These are phyloP conservation scores for Copsychus sechellarum DNA, from an alignment of 2,113 vertebrate genomes.

Conservation along the genomic window DNA sequence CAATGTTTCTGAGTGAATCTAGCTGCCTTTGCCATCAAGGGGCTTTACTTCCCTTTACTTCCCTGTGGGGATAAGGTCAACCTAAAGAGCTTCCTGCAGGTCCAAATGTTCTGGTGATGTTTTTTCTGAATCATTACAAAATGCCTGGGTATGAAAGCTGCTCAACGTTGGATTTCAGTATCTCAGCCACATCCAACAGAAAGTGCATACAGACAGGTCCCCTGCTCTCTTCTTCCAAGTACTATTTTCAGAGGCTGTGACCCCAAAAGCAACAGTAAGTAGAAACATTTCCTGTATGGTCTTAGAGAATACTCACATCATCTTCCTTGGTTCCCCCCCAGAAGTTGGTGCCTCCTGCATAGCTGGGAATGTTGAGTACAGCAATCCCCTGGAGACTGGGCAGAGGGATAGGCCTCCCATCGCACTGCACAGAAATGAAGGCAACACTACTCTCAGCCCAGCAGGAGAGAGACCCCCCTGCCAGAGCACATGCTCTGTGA, in stretches of 20 bases:
- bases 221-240: not conserved
- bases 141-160: not conserved
- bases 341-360: slow-evolving; percentile 95
- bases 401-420: slow-evolving; percentile 88
- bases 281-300: not conserved
- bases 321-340: slow-evolving; percentile 97
- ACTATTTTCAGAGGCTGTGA: not conserved
- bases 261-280: not conserved
- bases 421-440: slow-evolving; percentile 77
- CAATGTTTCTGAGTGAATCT: not conserved
- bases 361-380: slow-evolving; percentile 93
- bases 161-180: not conserved
- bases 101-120: not conserved
- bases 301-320: slow-evolving; percentile 78
- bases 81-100: not conserved
- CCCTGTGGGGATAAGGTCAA: not conserved
- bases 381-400: slow-evolving; percentile 94
- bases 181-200: not conserved
- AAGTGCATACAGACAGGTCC: not conserved
- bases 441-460: not conserved
- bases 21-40: not conserved
- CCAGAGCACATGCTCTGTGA: not conserved
- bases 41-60: not conserved
- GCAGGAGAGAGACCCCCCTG: not conserved
- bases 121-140: not conserved